Percentiles rank a stretch among this genome's conserved stretches.
These are phyloP conservation scores for Hyperoodon ampullatus DNA, from an alignment of 2,113 vertebrate species.

Conservation along the genomic window DNA sequence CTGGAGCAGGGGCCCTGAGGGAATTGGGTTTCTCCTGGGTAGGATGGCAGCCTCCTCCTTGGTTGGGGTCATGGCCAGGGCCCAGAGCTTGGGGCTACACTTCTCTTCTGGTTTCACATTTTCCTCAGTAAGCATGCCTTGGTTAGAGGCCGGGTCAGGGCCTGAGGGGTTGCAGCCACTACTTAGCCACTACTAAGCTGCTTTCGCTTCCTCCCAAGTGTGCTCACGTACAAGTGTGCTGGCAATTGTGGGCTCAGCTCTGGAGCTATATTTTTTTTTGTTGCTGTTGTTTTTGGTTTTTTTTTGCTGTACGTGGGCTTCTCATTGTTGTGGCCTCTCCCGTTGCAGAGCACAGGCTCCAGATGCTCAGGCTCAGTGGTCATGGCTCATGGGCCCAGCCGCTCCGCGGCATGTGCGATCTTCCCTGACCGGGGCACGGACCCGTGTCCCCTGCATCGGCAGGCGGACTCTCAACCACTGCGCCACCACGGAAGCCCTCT, in stretches of 20 bases:
- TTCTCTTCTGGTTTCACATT: not conserved
- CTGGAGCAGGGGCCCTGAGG: not conserved
- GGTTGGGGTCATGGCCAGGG: not conserved
- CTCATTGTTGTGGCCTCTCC: too few relatives aligned
- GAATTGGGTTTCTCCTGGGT: not conserved
- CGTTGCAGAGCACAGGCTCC: too few relatives aligned
- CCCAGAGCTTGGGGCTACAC: too few relatives aligned
- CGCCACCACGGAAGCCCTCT: not conserved
- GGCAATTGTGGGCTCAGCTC: not conserved
- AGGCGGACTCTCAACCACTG: too few relatives aligned
- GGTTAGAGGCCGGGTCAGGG: not conserved
- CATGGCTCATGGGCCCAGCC: too few relatives aligned
- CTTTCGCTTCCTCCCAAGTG: not conserved
- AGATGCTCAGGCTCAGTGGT: too few relatives aligned
- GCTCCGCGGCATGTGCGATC: too few relatives aligned
- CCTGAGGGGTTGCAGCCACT: not conserved
- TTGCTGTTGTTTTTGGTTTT: too few relatives aligned
- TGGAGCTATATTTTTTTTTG: too few relatives aligned
- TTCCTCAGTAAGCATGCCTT: not conserved
- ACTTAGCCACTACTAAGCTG: not conserved
- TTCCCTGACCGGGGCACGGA: too few relatives aligned
- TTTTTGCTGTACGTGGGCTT: too few relatives aligned
- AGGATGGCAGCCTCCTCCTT: not conserved
- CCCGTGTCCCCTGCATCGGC: too few relatives aligned
- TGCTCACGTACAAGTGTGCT: rapidly evolving